Percentiles rank a stretch among this genome's conserved stretches.
These are phyloP conservation scores for Helicoverpa zea DNA, from an alignment of 1,140 invertebrate species.

Conservation along the genomic window DNA sequence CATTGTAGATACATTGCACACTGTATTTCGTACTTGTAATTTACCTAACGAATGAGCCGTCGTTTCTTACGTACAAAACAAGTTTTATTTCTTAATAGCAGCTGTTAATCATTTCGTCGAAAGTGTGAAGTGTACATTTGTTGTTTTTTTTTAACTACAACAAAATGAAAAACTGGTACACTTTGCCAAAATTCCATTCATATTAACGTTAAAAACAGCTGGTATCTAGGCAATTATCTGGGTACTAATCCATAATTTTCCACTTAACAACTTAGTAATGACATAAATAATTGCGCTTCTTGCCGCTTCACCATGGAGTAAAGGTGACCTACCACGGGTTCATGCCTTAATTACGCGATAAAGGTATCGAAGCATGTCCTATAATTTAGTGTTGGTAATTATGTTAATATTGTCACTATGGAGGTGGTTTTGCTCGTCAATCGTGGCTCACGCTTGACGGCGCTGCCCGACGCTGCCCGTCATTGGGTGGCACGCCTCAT, in stretches of 20 bases:
- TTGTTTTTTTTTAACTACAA: background rate
- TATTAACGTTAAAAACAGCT: constrained; percentile 14
- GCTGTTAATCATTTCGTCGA: constrained; percentile 23
- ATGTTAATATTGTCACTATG: constrained; percentile 45
- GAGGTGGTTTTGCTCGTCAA: constrained; percentile 35
- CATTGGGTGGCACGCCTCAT: constrained; percentile 47
- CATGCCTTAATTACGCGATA: constrained; percentile 37
- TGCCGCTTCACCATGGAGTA: background rate
- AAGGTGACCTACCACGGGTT: constrained; percentile 32
- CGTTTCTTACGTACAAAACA: constrained; percentile 1
- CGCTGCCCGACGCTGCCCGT: constrained; percentile 19
- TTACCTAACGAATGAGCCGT: constrained; percentile 24
- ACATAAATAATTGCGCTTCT: constrained; percentile 36
- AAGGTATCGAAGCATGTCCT: constrained; percentile 40
- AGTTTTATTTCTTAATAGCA: constrained; percentile 10
- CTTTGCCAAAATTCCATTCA: constrained; percentile 30
- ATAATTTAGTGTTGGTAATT: constrained; percentile 39
- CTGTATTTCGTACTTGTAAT: constrained; percentile 29
- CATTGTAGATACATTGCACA: constrained; percentile 48
- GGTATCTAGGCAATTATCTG: constrained; percentile 1
- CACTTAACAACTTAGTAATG: constrained; percentile 43
- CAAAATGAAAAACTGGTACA: constrained; percentile 1
- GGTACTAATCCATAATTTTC: constrained; percentile 32
- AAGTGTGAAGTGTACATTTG: constrained; percentile 19
- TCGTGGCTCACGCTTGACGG: constrained; percentile 28